Evolutionary conservation across 2,888 invertebrate species (phyloP).

Genomic region (Auanema sp.): DNA sequence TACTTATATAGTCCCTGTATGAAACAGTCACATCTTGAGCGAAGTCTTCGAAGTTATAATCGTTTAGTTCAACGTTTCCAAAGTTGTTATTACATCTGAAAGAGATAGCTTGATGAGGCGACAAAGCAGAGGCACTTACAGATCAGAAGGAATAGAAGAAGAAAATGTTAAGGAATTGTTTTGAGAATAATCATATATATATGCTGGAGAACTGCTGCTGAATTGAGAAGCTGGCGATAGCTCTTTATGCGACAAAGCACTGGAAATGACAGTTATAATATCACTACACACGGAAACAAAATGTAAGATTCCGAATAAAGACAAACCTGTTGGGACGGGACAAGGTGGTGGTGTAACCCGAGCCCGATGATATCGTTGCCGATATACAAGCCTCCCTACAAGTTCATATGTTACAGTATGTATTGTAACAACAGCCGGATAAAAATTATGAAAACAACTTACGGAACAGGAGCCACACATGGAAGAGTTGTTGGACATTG

Average conservation of each 20-base stretch:
- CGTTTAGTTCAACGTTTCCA: neutral
- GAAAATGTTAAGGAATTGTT: neutral
- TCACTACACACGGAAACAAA: too few relatives aligned
- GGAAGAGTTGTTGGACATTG: constrained; percentile 11
- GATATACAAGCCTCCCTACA: too few relatives aligned
- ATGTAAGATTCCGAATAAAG: too few relatives aligned
- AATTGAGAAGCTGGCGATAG: neutral
- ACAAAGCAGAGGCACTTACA: too few relatives aligned
- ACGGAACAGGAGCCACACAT: constrained; percentile 14
- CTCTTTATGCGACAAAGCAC: constrained; percentile 4
- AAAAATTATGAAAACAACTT: neutral
- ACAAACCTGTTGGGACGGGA: too few relatives aligned
- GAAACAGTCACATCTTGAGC: neutral
- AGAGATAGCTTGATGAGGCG: neutral
- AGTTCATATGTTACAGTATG: too few relatives aligned
- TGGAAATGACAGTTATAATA: neutral
- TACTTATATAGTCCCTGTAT: neutral
- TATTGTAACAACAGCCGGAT: too few relatives aligned
- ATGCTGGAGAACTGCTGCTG: constrained; percentile 4
- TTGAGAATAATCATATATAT: neutral
- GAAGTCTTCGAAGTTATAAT: neutral
- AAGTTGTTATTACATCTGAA: neutral
- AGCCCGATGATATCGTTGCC: too few relatives aligned
- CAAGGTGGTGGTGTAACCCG: too few relatives aligned
- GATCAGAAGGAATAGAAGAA: too few relatives aligned